phyloP scores from a whole-genome alignment of 1,140 invertebrate genomes.

The Pantala flavescens region DNA sequence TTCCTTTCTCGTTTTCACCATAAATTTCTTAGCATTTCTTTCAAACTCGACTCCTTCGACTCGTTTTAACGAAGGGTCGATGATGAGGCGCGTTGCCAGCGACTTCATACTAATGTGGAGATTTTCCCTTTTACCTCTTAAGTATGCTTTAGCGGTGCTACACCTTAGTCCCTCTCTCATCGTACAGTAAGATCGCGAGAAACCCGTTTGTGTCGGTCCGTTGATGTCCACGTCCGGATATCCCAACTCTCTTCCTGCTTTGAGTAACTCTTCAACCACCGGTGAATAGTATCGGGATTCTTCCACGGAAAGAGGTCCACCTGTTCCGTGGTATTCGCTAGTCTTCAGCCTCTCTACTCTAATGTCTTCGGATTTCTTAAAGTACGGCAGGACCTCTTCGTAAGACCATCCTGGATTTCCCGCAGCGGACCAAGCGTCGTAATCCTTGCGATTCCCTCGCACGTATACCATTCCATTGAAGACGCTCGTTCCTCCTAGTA shows the following conservation, averaged over 20 bases:
- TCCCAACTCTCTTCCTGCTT: constrained; percentile 21
- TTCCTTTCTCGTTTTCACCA: constrained; percentile 48
- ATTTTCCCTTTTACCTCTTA: not conserved
- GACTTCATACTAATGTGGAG: constrained; percentile 13
- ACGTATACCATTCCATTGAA: constrained; percentile 14
- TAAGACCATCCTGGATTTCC: constrained; percentile 21
- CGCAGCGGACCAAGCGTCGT: constrained; percentile 20
- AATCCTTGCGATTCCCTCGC: constrained; percentile 19
- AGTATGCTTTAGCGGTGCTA: constrained; percentile 20
- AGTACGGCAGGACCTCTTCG: constrained; percentile 21
- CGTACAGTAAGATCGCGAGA: constrained; percentile 28
- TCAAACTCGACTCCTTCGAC: constrained; percentile 12
- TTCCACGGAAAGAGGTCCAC: constrained; percentile 26
- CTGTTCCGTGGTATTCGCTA: constrained; percentile 26
- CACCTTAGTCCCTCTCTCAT: not conserved
- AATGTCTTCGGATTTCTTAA: constrained; percentile 20
- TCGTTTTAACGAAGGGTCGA: not conserved
- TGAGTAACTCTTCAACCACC: constrained; percentile 13
- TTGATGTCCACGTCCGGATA: constrained; percentile 17
- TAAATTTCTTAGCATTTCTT: constrained; percentile 26
- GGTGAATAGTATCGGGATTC: constrained; percentile 20
- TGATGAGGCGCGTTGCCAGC: constrained; percentile 19
- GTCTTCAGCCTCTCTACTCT: not conserved
- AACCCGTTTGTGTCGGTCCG: constrained; percentile 17
- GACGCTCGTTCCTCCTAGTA: not conserved